phyloP scores from a whole-genome alignment of 37 sponge, comb jelly and placozoan genomes.

The Mnemiopsis leidyi region DNA sequence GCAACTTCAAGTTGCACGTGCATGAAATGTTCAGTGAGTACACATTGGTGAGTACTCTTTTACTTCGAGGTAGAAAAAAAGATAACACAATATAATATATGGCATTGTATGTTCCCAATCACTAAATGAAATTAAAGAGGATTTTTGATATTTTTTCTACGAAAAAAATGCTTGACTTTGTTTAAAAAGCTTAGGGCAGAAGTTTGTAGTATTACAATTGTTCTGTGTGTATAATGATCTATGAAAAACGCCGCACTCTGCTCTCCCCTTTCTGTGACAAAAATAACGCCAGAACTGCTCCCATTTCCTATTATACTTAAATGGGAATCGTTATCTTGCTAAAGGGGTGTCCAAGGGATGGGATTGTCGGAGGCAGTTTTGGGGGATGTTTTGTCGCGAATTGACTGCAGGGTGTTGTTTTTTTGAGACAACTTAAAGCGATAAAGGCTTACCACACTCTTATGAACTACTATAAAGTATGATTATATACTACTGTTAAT shows the following conservation, averaged over 20 bases:
- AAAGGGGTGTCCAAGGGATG: no score
- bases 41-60: not conserved
- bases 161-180: conserved; percentile 29
- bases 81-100: not conserved
- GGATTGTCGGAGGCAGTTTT: no score
- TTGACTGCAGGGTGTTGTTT: no score
- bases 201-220: not conserved
- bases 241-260: no score
- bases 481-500: not conserved
- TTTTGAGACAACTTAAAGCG: no score
- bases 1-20: not conserved
- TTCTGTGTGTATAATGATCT: no score
- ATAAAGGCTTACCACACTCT: not conserved
- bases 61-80: not conserved
- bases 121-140: conserved; percentile 1
- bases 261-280: no score
- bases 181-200: conserved; percentile 12
- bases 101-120: conserved; percentile 1
- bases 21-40: not conserved
- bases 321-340: no score
- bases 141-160: conserved; percentile 37
- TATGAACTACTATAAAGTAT: not conserved
- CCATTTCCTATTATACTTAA: no score
- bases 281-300: no score
- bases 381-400: no score